These are phyloP conservation scores for Drosophila quadrilineata DNA, from an alignment of 1,140 invertebrate species.

Conservation along the genomic window DNA sequence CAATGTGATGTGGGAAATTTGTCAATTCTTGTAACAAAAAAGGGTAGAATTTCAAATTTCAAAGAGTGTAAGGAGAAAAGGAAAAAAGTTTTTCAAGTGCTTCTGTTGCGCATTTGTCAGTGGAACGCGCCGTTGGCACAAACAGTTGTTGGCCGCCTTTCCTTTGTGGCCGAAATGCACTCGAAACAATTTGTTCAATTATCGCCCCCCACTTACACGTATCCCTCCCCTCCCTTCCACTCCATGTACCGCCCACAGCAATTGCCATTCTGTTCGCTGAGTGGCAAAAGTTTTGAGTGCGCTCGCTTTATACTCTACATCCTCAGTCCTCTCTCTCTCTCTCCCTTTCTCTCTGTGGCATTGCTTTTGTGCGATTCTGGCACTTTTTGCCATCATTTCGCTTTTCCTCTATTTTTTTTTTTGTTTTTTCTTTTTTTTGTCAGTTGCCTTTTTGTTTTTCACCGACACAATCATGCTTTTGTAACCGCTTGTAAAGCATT, in stretches of 20 bases:
- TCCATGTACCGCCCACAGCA: neutral
- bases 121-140: neutral
- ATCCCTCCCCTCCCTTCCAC: neutral
- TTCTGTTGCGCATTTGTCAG: conserved; percentile 13
- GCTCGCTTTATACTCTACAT: neutral
- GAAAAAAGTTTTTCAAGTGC: conserved; percentile 31
- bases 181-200: conserved; percentile 79
- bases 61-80: no score
- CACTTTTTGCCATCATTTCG: conserved; percentile 57
- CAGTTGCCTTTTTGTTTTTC: no score
- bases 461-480: no score
- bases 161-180: conserved; percentile 49
- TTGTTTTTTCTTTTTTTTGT: conserved; percentile 50
- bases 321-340: neutral
- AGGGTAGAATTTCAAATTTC: no score
- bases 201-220: conserved; percentile 39
- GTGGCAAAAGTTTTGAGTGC: conserved; percentile 65
- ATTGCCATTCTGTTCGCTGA: conserved; percentile 24
- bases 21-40: conserved; percentile 33
- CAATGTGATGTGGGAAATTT: conserved; percentile 92
- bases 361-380: conserved; percentile 35
- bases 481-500: conserved; percentile 71
- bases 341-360: neutral
- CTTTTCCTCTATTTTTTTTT: conserved; percentile 15
- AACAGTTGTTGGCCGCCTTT: conserved; percentile 23